These are phyloP conservation scores for Axinella damicornis DNA, from an alignment of 37 sponge, comb jelly and placozoan genomes.

Conservation along the genomic window DNA sequence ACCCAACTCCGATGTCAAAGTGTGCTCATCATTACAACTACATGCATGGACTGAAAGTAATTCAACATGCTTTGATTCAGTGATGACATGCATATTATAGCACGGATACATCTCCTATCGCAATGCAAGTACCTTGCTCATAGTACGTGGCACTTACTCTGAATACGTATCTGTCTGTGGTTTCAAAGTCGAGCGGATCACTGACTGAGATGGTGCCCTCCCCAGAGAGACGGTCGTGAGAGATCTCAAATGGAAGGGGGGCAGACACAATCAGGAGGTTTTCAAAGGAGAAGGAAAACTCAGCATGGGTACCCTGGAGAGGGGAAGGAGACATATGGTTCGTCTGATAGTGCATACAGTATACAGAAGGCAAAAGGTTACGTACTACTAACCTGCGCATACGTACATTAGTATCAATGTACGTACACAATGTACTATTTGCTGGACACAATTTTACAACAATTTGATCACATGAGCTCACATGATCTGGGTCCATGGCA, in stretches of 20 bases:
- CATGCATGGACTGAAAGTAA: too few relatives aligned
- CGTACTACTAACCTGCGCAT: too few relatives aligned
- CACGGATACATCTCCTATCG: background rate
- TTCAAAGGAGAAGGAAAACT: conserved; percentile 37
- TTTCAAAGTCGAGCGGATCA: conserved; percentile 36
- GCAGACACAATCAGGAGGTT: conserved; percentile 15
- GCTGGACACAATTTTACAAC: too few relatives aligned
- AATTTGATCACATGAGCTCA: conserved; percentile 11
- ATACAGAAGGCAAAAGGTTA: too few relatives aligned
- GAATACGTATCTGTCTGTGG: background rate
- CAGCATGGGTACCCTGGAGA: conserved; percentile 39
- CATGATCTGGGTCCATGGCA: conserved; percentile 48
- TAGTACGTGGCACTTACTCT: background rate
- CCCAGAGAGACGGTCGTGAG: background rate
- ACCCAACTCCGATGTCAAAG: too few relatives aligned
- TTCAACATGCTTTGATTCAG: too few relatives aligned
- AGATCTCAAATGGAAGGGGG: conserved; percentile 37
- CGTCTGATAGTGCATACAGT: too few relatives aligned
- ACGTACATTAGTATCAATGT: too few relatives aligned
- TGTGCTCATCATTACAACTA: too few relatives aligned
- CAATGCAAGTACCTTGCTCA: background rate
- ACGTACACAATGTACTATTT: too few relatives aligned
- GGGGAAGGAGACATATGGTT: too few relatives aligned
- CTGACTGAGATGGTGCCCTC: background rate
- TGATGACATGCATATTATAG: too few relatives aligned